A percentile compares a stretch with the other conserved stretches of the same genome.
Evolutionary conservation across 2,888 invertebrate genomes (phyloP).

Genomic region (Caprella mutica): DNA sequence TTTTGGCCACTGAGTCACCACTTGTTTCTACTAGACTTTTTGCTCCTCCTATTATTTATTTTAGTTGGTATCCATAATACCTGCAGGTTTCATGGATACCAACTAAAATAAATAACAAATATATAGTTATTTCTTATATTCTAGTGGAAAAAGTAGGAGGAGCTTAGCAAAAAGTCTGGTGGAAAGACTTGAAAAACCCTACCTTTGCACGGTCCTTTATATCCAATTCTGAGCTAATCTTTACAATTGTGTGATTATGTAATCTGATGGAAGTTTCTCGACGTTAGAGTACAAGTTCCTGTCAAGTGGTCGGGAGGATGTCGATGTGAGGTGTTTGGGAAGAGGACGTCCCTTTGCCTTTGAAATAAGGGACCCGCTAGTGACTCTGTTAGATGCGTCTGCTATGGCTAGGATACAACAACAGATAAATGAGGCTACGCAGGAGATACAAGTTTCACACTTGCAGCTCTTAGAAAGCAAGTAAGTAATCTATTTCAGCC

Average conservation of each 20-base stretch:
- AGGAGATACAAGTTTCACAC: slow-evolving; percentile 49
- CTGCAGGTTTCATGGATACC: too few species aligned
- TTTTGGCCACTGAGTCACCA: too few species aligned
- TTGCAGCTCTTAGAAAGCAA: slow-evolving; percentile 55
- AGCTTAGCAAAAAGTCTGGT: too few species aligned
- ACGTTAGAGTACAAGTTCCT: slow-evolving; percentile 63
- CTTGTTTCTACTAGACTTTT: too few species aligned
- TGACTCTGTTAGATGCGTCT: slow-evolving; percentile 45
- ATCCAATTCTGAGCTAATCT: neutral
- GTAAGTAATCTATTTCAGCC: slow-evolving; percentile 41
- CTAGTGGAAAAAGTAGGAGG: too few species aligned
- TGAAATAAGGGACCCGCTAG: slow-evolving; percentile 61
- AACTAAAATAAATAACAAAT: too few species aligned
- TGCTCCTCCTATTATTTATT: too few species aligned
- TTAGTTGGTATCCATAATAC: too few species aligned
- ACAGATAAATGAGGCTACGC: slow-evolving; percentile 49
- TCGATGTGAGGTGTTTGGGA: slow-evolving; percentile 88
- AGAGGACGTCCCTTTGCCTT: slow-evolving; percentile 85
- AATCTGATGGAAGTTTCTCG: too few species aligned
- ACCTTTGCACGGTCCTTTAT: too few species aligned
- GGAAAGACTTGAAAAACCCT: too few species aligned
- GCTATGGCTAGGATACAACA: slow-evolving; percentile 50
- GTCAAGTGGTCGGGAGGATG: slow-evolving; percentile 90
- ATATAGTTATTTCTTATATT: too few species aligned
- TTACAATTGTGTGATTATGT: neutral